A percentile compares a stretch with the other conserved stretches of the same genome.
Evolutionary conservation across 1,140 invertebrate species (phyloP).

Genomic region (Tetramorium alpestre): DNA sequence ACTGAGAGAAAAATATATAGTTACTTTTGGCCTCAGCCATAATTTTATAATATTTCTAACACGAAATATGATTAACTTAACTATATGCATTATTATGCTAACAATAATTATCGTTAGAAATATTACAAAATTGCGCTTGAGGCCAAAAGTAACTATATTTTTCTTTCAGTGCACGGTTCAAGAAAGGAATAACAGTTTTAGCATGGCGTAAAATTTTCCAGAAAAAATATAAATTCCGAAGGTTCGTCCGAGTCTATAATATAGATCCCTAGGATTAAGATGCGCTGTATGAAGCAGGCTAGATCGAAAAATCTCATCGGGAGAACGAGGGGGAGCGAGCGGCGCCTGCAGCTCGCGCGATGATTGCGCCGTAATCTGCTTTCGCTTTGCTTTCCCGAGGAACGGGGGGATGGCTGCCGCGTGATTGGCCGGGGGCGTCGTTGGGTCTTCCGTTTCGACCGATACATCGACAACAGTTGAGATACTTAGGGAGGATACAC

Average conservation of each 20-base stretch:
- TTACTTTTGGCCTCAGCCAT: too few species aligned
- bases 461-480: slow-evolving; percentile 42
- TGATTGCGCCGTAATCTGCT: slow-evolving; percentile 85
- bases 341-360: slow-evolving; percentile 71
- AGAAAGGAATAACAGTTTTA: not conserved
- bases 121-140: too few species aligned
- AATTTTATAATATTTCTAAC: too few species aligned
- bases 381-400: slow-evolving; percentile 78
- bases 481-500: slow-evolving; percentile 58
- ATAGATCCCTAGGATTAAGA: not conserved
- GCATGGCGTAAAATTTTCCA: not conserved
- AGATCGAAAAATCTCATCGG: slow-evolving; percentile 30
- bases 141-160: too few species aligned
- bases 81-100: too few species aligned
- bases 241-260: not conserved
- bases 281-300: not conserved
- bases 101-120: too few species aligned
- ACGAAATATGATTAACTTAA: too few species aligned
- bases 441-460: slow-evolving; percentile 59
- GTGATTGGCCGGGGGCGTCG: slow-evolving; percentile 70
- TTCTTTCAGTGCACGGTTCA: not conserved
- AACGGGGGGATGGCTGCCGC: slow-evolving; percentile 61
- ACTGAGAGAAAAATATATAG: too few species aligned
- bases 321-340: not conserved
- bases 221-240: not conserved